Percentiles rank a stretch among this genome's conserved stretches.
Conservation (phyloP, 2,888 invertebrate species). For the Mycalesis mineus region DNA sequence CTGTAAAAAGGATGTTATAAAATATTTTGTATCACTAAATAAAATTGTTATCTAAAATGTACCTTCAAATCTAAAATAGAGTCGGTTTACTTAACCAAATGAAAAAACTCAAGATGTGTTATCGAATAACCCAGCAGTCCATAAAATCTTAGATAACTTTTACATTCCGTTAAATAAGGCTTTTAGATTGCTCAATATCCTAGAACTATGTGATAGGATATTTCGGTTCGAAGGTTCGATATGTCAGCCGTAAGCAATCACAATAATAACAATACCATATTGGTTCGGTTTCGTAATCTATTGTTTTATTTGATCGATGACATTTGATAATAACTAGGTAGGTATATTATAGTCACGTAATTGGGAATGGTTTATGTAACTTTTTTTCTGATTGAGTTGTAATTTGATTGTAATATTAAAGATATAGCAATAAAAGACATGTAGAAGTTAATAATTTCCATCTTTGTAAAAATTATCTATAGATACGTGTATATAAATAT, state of each 20-base stretch:
- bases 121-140: no score
- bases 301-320: slow-evolving; percentile 15
- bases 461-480: no score
- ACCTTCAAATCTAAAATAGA: no score
- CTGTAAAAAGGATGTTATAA: no score
- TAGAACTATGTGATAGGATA: slow-evolving; percentile 1
- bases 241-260: slow-evolving; percentile 10
- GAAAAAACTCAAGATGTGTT: no score
- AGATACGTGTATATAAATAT: no score
- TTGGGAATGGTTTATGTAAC: background rate
- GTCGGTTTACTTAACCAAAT: no score
- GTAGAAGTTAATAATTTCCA: no score
- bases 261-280: slow-evolving; percentile 5
- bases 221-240: background rate
- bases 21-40: no score
- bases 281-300: slow-evolving; percentile 10
- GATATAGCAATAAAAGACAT: no score
- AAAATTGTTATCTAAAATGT: no score
- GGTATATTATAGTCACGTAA: background rate
- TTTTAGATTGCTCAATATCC: background rate
- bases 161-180: background rate
- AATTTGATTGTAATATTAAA: no score
- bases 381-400: background rate
- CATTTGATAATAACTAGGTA: background rate
- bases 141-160: background rate